A percentile compares a stretch with the other conserved stretches of the same genome.
Evolutionary conservation across 1,140 invertebrate genomes (phyloP).

Genomic region (Hormaphis cornu): DNA sequence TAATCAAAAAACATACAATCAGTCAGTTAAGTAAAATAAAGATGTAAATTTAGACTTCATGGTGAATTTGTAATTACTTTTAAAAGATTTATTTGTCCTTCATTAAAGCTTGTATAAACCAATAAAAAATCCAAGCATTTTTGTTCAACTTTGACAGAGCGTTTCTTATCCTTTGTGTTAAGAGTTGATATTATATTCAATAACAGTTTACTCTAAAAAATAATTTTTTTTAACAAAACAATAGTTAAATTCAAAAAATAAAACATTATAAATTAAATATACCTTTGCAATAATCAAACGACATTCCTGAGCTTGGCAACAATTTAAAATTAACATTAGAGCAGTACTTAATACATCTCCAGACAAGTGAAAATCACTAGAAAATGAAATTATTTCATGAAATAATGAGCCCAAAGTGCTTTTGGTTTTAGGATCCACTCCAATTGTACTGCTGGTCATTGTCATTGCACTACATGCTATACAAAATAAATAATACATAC

Average conservation of each 20-base stretch:
- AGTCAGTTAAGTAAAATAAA: not conserved
- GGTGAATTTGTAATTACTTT: not conserved
- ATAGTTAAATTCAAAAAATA: not conserved
- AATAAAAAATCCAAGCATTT: not conserved
- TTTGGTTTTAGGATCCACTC: slow-evolving; percentile 10
- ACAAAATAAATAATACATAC: not conserved
- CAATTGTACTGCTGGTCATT: slow-evolving; percentile 1
- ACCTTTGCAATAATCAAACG: slow-evolving; percentile 1
- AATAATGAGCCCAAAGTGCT: slow-evolving; percentile 8
- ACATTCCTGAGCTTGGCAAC: slow-evolving; percentile 17
- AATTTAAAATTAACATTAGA: not conserved
- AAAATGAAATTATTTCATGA: slow-evolving; percentile 6
- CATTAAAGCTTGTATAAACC: not conserved
- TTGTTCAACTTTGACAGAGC: not conserved
- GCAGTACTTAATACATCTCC: not conserved
- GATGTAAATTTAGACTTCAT: too few species aligned
- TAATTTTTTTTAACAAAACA: not conserved
- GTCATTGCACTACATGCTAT: slow-evolving; percentile 20
- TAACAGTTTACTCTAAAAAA: slow-evolving; percentile 3
- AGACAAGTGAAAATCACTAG: not conserved
- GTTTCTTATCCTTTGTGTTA: slow-evolving; percentile 7
- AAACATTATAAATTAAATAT: not conserved
- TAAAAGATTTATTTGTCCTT: slow-evolving; percentile 14
- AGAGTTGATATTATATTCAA: not conserved
- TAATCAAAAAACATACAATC: not conserved